A percentile compares a stretch with the other conserved stretches of the same genome.
Evolutionary conservation across 2,888 invertebrate genomes (phyloP).

Genomic region (Cynaeus angustus): DNA sequence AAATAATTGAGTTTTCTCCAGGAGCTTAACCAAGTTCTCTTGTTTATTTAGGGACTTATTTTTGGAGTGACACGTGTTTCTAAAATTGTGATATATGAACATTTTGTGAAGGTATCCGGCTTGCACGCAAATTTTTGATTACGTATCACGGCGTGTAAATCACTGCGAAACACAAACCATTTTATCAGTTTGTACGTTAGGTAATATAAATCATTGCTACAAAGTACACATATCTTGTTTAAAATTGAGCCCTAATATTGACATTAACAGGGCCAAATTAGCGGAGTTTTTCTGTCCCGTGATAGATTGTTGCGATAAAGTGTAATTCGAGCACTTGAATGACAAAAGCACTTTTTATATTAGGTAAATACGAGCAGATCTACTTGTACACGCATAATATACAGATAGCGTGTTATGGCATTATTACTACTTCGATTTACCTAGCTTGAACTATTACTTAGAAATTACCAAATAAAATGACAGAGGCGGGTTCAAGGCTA

Average conservation of each 20-base stretch:
- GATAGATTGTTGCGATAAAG: constrained; percentile 24
- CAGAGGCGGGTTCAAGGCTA: constrained; percentile 24
- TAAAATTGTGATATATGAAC: too few species aligned
- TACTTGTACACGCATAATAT: constrained; percentile 30
- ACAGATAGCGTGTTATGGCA: constrained; percentile 25
- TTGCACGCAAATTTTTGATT: too few species aligned
- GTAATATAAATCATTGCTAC: too few species aligned
- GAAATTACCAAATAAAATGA: constrained; percentile 37
- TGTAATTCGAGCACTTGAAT: constrained; percentile 14
- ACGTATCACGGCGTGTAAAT: too few species aligned
- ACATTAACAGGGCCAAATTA: too few species aligned
- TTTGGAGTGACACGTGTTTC: not conserved
- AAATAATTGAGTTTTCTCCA: constrained; percentile 36
- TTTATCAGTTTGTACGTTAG: too few species aligned
- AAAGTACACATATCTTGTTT: not conserved
- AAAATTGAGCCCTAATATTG: not conserved
- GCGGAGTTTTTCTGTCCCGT: too few species aligned
- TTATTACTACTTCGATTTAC: constrained; percentile 38
- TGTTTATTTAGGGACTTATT: constrained; percentile 10
- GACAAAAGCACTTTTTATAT: constrained; percentile 17
- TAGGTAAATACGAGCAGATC: constrained; percentile 17
- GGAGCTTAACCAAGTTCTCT: constrained; percentile 3
- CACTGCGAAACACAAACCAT: too few species aligned
- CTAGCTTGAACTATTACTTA: constrained; percentile 26
- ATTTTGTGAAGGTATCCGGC: not conserved